A percentile compares a stretch with the other conserved stretches of the same genome.
Conservation (phyloP, 2,888 invertebrate genomes). For the Spodoptera picta region DNA sequence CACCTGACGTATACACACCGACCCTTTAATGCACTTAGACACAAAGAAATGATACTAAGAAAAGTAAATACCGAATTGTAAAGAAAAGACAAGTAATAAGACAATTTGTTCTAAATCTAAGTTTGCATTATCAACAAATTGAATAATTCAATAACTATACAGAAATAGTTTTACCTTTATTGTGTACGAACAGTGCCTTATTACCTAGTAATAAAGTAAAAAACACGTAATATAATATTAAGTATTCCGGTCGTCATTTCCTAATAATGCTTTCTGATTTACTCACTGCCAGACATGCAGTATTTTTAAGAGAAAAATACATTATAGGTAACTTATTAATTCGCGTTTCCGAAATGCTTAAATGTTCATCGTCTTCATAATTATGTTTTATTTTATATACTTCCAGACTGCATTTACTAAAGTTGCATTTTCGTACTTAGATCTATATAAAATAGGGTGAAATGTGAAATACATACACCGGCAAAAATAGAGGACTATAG, state of each 20-base stretch:
- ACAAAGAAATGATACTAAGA: too few species aligned
- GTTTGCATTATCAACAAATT: background rate
- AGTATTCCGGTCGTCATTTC: background rate
- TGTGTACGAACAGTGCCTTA: conserved; percentile 40
- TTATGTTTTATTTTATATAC: conserved; percentile 25
- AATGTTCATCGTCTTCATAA: background rate
- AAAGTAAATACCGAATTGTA: too few species aligned
- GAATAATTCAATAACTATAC: background rate
- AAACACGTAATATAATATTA: conserved; percentile 5
- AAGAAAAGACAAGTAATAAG: too few species aligned
- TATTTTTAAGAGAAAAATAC: background rate
- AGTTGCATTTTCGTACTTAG: conserved; percentile 55
- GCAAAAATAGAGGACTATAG: too few species aligned
- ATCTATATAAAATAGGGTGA: conserved; percentile 24
- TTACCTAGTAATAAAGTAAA: conserved; percentile 14
- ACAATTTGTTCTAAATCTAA: too few species aligned
- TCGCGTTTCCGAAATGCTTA: conserved; percentile 7
- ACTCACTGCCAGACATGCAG: background rate
- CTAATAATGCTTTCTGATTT: background rate
- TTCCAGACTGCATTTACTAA: conserved; percentile 62
- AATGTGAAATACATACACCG: background rate
- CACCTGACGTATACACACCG: too few species aligned
- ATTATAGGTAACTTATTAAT: background rate
- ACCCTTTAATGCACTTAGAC: too few species aligned
- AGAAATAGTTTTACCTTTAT: conserved; percentile 2